These are phyloP conservation scores for Acrobeloides nanus DNA, from an alignment of 2,888 invertebrate genomes.

Conservation along the genomic window DNA sequence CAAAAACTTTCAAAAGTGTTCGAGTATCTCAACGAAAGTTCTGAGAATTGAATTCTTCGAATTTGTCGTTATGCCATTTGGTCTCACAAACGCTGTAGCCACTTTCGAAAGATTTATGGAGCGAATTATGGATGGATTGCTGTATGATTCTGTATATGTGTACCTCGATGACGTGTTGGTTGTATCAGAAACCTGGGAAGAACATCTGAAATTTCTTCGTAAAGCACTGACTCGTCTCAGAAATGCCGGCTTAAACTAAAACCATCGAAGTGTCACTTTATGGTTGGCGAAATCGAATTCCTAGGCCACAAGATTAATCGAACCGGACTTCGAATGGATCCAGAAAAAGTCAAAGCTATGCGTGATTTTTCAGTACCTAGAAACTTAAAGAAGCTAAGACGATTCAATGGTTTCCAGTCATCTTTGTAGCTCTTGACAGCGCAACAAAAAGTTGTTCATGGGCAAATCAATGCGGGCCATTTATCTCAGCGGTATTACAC, in stretches of 20 bases:
- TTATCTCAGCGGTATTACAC: too few species aligned
- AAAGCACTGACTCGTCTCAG: conserved; percentile 19
- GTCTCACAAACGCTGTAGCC: conserved; percentile 30
- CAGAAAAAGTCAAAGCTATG: conserved; percentile 14
- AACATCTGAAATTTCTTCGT: conserved; percentile 13
- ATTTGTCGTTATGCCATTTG: conserved; percentile 41
- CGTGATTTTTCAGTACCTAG: conserved; percentile 11
- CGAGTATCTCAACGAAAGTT: too few species aligned
- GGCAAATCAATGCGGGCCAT: too few species aligned
- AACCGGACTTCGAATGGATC: conserved; percentile 7
- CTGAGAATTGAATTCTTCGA: conserved; percentile 38
- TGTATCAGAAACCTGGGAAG: conserved; percentile 9
- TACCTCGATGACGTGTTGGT: conserved; percentile 26
- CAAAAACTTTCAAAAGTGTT: too few species aligned
- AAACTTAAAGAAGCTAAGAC: conserved; percentile 12
- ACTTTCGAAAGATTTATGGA: conserved; percentile 40
- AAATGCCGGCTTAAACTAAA: conserved; percentile 21
- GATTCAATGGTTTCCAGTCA: conserved; percentile 26
- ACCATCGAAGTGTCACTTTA: conserved; percentile 21
- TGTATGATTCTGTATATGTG: conserved; percentile 5
- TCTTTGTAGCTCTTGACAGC: too few species aligned
- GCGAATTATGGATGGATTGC: conserved; percentile 14
- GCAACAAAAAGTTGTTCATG: too few species aligned
- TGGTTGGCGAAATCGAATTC: neutral
- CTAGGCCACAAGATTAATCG: conserved; percentile 7